These are phyloP conservation scores for Eunapius fragilis DNA, from an alignment of 37 sponge, comb jelly and placozoan species.

Conservation along the genomic window DNA sequence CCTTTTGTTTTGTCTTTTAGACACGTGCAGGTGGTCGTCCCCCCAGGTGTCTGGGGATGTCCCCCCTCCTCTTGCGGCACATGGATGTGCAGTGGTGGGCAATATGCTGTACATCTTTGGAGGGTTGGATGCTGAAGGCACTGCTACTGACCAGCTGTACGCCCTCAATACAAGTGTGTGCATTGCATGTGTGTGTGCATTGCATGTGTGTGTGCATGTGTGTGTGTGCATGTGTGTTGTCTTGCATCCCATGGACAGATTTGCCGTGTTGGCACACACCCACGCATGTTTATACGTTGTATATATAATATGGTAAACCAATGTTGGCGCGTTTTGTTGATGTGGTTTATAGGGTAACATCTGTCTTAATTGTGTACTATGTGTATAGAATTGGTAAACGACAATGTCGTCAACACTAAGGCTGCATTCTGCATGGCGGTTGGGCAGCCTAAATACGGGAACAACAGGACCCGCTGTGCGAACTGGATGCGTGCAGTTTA, in stretches of 20 bases:
- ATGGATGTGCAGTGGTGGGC: conserved; percentile 53
- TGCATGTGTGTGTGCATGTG: not conserved
- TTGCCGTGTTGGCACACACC: not conserved
- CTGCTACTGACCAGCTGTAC: conserved; percentile 46
- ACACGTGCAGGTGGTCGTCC: conserved; percentile 24
- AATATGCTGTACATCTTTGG: conserved; percentile 61
- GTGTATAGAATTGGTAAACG: too few species aligned
- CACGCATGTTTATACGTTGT: not conserved
- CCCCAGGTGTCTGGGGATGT: conserved; percentile 7
- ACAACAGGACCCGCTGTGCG: too few species aligned
- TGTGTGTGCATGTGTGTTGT: not conserved
- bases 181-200: too few species aligned
- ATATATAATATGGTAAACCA: not conserved
- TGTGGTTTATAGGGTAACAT: too few species aligned
- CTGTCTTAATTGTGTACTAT: too few species aligned
- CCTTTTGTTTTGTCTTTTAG: not conserved
- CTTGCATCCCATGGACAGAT: not conserved
- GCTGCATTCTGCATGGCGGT: too few species aligned
- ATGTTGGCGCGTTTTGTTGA: too few species aligned
- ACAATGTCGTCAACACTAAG: too few species aligned
- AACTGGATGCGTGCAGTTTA: too few species aligned
- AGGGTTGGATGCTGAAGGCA: conserved; percentile 40
- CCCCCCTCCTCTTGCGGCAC: conserved; percentile 69
- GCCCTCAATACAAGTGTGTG: conserved; percentile 61
- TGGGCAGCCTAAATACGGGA: too few species aligned